These are phyloP conservation scores for Hystrix cristata DNA, from an alignment of 2,113 vertebrate genomes.

Conservation along the genomic window DNA sequence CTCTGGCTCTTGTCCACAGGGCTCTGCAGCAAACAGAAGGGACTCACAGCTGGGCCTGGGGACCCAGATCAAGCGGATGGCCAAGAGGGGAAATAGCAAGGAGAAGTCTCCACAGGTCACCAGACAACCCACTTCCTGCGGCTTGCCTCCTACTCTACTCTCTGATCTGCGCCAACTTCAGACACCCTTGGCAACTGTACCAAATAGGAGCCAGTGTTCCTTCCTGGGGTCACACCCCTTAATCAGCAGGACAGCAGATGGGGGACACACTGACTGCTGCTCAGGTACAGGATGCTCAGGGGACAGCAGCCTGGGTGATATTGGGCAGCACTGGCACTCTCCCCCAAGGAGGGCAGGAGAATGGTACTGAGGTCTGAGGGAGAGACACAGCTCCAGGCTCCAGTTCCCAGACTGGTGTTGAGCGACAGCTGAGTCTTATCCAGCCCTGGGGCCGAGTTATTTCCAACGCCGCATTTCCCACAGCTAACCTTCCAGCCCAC, in stretches of 20 bases:
- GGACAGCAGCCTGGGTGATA: background rate
- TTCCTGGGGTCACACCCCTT: background rate
- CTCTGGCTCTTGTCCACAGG: background rate
- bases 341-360: no score
- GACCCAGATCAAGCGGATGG: background rate
- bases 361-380: rapidly evolving
- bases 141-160: background rate
- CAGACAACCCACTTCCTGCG: background rate
- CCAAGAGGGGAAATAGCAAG: background rate
- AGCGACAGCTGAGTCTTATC: background rate
- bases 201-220: background rate
- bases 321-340: rapidly evolving
- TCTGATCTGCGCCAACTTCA: background rate
- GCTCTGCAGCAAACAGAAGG: background rate
- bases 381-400: background rate
- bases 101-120: background rate
- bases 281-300: background rate
- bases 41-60: background rate
- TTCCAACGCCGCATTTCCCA: background rate
- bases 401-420: background rate
- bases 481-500: background rate
- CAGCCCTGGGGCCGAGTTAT: background rate
- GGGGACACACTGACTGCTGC: rapidly evolving
- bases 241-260: background rate
- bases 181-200: background rate